Conservation (phyloP, 2,888 invertebrate species). For the Synanthedon formicaeformis region DNA sequence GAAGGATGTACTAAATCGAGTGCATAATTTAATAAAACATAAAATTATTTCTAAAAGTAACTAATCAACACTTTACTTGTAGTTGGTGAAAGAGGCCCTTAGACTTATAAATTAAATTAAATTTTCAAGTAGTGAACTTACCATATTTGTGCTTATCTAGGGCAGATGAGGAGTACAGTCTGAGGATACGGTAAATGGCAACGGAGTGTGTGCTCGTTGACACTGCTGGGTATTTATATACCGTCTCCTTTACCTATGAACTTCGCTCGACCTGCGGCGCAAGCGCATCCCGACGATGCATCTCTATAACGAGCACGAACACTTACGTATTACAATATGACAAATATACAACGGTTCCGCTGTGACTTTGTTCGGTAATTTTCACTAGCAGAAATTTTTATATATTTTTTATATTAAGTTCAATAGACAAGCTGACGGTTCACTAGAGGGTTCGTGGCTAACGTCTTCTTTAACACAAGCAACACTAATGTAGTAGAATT, state of each 20-base stretch:
- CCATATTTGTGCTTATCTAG: slow-evolving; percentile 9
- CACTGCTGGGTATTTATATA: slow-evolving; percentile 64
- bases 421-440: too few species aligned
- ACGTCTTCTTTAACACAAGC: too few species aligned
- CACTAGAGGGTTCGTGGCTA: too few species aligned
- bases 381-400: too few species aligned
- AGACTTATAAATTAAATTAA: too few species aligned
- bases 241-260: slow-evolving; percentile 63
- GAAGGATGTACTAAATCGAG: too few species aligned
- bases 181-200: slow-evolving; percentile 44
- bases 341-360: slow-evolving; percentile 17
- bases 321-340: slow-evolving; percentile 11
- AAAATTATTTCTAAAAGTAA: too few species aligned
- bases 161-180: slow-evolving; percentile 18
- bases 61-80: too few species aligned
- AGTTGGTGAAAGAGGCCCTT: too few species aligned
- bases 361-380: not conserved
- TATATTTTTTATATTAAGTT: too few species aligned
- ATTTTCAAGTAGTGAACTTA: not conserved
- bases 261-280: slow-evolving; percentile 49
- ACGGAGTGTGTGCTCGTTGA: slow-evolving; percentile 53
- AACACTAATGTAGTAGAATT: too few species aligned
- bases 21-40: too few species aligned
- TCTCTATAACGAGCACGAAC: slow-evolving; percentile 19
- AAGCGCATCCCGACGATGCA: slow-evolving; percentile 44